Percentiles rank a stretch among this genome's conserved stretches.
These are phyloP conservation scores for Prionailurus viverrinus DNA, from an alignment of 2,113 vertebrate genomes.

Conservation along the genomic window DNA sequence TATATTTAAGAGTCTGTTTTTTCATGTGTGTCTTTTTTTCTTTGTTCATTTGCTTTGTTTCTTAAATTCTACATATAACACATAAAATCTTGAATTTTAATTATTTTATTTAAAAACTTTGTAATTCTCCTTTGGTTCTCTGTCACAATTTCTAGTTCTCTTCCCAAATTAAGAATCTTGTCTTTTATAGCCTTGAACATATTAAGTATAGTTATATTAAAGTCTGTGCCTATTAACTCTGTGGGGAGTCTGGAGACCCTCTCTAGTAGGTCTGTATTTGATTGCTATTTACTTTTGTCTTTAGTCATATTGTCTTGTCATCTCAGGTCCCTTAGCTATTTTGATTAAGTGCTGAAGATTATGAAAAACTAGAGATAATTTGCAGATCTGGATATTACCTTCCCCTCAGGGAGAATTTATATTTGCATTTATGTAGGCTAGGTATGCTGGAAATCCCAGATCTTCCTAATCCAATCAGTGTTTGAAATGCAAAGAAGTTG, in stretches of 20 bases:
- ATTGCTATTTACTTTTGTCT: constrained; percentile 17
- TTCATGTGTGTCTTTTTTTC: neutral
- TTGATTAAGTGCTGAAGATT: neutral
- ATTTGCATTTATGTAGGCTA: neutral
- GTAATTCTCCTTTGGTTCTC: neutral
- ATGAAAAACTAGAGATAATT: neutral
- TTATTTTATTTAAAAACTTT: constrained; percentile 24
- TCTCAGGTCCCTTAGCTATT: neutral
- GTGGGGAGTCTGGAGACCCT: neutral
- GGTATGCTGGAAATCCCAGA: neutral
- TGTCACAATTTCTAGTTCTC: neutral
- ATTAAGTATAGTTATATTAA: neutral
- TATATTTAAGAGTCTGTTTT: neutral
- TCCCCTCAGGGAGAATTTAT: neutral
- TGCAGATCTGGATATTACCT: neutral
- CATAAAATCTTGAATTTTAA: neutral
- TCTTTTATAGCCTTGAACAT: neutral
- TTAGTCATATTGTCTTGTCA: neutral
- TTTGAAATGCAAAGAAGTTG: neutral
- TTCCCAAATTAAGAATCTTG: neutral
- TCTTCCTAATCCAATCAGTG: neutral
- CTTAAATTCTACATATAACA: neutral
- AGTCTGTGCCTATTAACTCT: neutral
- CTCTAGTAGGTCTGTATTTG: neutral
- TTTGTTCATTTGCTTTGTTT: neutral